These are phyloP conservation scores for Nowickia ferox DNA, from an alignment of 2,888 invertebrate genomes.

Conservation along the genomic window DNA sequence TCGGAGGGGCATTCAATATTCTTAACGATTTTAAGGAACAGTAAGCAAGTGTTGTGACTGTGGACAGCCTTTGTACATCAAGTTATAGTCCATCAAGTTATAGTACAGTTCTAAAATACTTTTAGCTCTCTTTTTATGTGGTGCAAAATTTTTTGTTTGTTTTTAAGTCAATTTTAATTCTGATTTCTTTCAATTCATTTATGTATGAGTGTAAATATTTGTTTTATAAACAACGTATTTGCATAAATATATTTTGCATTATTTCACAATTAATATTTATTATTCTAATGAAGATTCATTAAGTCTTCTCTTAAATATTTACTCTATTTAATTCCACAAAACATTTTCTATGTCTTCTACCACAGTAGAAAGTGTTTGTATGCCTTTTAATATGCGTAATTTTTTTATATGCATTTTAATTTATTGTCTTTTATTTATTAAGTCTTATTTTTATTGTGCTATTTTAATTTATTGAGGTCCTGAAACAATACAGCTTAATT, in stretches of 20 bases:
- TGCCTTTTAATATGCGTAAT: not conserved
- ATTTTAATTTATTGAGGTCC: constrained; percentile 14
- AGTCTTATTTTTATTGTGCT: constrained; percentile 32
- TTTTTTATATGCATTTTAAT: constrained; percentile 5
- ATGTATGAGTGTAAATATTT: not conserved
- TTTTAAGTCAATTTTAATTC: not conserved
- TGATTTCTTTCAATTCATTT: not conserved
- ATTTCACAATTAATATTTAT: constrained; percentile 38
- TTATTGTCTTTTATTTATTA: constrained; percentile 33
- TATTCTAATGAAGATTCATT: constrained; percentile 33
- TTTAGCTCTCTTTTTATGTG: no score
- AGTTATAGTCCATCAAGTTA: no score
- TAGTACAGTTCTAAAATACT: no score
- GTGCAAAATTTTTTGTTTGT: not conserved
- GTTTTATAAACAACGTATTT: not conserved
- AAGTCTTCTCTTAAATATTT: constrained; percentile 6
- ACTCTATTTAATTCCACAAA: constrained; percentile 18
- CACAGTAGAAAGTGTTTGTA: not conserved
- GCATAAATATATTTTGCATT: not conserved
- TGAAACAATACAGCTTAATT: not conserved
- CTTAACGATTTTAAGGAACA: no score
- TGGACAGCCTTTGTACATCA: no score
- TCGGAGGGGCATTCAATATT: no score
- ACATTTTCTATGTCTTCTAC: not conserved
- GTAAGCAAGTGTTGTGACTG: no score